Percentiles rank a stretch among this genome's conserved stretches.
These are phyloP conservation scores for Callospermophilus lateralis DNA, from an alignment of 2,113 vertebrate genomes.

Conservation along the genomic window DNA sequence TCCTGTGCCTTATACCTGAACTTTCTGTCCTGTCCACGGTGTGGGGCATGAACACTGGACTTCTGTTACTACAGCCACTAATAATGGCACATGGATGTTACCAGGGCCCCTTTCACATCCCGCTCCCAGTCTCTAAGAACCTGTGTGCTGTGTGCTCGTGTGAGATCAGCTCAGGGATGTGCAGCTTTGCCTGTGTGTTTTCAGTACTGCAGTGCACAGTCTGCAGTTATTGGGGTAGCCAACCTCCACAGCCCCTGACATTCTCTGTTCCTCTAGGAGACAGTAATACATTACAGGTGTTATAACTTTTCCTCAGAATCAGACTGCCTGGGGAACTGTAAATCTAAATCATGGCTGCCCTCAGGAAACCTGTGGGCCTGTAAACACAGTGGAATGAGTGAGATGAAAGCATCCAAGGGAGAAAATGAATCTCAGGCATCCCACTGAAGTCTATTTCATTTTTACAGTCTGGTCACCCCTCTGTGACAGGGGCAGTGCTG, in stretches of 20 bases:
- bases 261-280: constrained; percentile 82
- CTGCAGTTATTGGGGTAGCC: constrained; percentile 80
- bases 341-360: constrained; percentile 87
- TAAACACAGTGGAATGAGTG: constrained; percentile 87
- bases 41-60: background rate
- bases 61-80: background rate
- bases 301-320: constrained; percentile 86
- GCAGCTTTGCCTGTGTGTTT: background rate
- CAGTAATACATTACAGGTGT: constrained; percentile 87
- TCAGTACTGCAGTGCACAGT: constrained; percentile 23
- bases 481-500: constrained; percentile 76
- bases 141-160: background rate
- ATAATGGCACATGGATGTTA: background rate
- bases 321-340: constrained; percentile 86
- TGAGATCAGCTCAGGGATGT: background rate
- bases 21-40: background rate
- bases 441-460: constrained; percentile 87
- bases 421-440: constrained; percentile 89
- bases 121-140: background rate
- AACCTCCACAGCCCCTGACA: constrained; percentile 75
- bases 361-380: constrained; percentile 87
- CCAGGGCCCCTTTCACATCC: no score
- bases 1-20: background rate
- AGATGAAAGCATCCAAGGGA: constrained; percentile 86
- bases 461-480: constrained; percentile 83